phyloP scores from a whole-genome alignment of 2,888 invertebrate genomes.

The Acanthacorydalis orientalis region DNA sequence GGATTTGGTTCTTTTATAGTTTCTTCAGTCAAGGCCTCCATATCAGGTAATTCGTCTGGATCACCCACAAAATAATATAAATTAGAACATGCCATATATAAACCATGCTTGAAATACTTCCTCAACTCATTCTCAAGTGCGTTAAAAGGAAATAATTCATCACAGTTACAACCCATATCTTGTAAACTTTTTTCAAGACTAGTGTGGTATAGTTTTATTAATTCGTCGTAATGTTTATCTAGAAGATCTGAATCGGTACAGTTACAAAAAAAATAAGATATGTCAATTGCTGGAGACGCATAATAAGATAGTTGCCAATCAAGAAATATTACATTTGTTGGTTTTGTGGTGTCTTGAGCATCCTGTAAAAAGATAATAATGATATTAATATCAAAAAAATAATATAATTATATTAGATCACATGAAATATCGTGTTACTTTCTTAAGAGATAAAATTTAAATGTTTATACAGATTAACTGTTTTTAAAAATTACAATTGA shows the following conservation, averaged over 20 bases:
- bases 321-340: not conserved
- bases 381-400: not conserved
- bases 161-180: slow-evolving; percentile 14
- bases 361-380: not conserved
- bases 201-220: slow-evolving; percentile 18
- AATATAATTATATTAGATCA: no score
- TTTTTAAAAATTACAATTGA: no score
- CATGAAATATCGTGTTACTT: no score
- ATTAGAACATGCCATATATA: slow-evolving; percentile 14
- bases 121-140: slow-evolving; percentile 15
- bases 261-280: slow-evolving; percentile 20
- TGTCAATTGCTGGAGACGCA: slow-evolving; percentile 15
- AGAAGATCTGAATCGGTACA: slow-evolving; percentile 16
- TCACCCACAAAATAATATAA: slow-evolving; percentile 15
- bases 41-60: slow-evolving; percentile 12
- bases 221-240: slow-evolving; percentile 14
- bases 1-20: slow-evolving; percentile 1
- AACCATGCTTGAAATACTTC: slow-evolving; percentile 15
- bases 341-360: not conserved
- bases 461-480: no score
- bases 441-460: no score
- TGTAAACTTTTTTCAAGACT: slow-evolving; percentile 14
- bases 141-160: slow-evolving; percentile 16
- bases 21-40: slow-evolving; percentile 9
- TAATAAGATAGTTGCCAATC: slow-evolving; percentile 2